Base-by-base conservation (phyloP, 2,113 vertebrate genomes). In the Oryzias curvinotus region DNA sequence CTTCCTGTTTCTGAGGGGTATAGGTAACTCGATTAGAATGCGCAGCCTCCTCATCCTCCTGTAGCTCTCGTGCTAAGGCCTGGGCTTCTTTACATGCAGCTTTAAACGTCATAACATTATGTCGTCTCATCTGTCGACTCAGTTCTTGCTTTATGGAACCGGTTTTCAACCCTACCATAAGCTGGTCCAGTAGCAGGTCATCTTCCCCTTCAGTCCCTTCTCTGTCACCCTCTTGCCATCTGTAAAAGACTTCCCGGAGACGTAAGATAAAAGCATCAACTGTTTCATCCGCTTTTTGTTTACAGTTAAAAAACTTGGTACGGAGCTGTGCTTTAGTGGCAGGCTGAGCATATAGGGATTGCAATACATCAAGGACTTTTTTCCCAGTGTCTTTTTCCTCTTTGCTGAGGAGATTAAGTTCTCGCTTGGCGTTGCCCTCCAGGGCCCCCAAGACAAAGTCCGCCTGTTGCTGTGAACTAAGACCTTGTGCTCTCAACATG, bases 271-370 rank as follows among this genome's bases (percentile, higher is more conserved):
- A 51, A 25, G 21, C 18, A 7, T 8, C 17, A 3, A 48, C 46
- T 18, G 1, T 18, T 19, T 48, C 46, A 18, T n/a, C 46, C 3
- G 2, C 3, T 23, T 23, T 23, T 23, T 23, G 21, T 23, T 23
- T 23, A 3, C 21, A 23, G 21, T 23, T 23, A 23, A 23, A 23
- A 23, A 36, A 53, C 2, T 14, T 14, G 17, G 57, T 50, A 13
- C n/a, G 25, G 4, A 47, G 25, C 16, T 42, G 19, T 43, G 59
- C 52, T 41, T 55, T 48, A 48, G 51, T 48, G 7, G 57, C 45
- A 25, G 57, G 50, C 43, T 18, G 53, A 12, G 26, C 44, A 56
- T 63, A 46, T 5, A 44, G 50, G 25, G 13, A 55, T 54, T 55
- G 14, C 15, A 61, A 47, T 7, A 6, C 10, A 7, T 54, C 66